Evolutionary conservation across 1,140 invertebrate genomes (phyloP), one percentile per base, ranked within the genome.

Genomic region (Agrypnia vestita): DNA sequence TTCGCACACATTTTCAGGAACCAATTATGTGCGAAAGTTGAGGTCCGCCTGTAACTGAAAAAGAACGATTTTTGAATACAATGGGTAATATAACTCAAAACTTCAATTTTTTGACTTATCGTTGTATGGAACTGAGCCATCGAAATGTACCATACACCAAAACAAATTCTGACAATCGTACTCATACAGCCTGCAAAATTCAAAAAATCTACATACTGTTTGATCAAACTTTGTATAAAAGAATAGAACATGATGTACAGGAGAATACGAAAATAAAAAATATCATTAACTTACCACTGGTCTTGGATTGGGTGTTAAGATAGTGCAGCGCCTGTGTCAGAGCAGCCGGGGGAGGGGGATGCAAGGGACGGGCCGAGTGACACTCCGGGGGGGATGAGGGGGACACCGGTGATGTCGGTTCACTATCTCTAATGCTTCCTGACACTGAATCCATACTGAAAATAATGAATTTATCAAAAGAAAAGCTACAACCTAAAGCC

Each of bases 381-480:
- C 76, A 55, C 43, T 79, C 83, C 79, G 92, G 91, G 0, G 93
- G 92, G 56, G 94, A 93, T 43, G 92, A 92, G 0, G 96, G 95
- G 9, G 95, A 94, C 1, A 92, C 92, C 0, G 96, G 97, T 0
- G 96, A 97, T 72, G 94, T 96, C 6, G 97, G 95, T 85, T 97
- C 96, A 83, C 96, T 97, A 85, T 97, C 97, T 84, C 94, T 91
- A 46, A 99, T 92, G 86, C 96, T 98, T 61, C 97, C 97, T 83
- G 97, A 98, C 61, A 95, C 92, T 83, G 95, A 98, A 88, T 99
- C 97, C 94, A 99, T 96, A 0, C 95, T 96, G 84, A 87, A 86
- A 55, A 56, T 25, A 59, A 56, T 56, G 15, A 43, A 61, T 6
- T n/a, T 61, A 19, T 61, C 35, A 74, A 74, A 19, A 80, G 9